These are phyloP conservation scores for Anoncus sp. DNA, from an alignment of 2,888 invertebrate genomes.

Conservation along the genomic window DNA sequence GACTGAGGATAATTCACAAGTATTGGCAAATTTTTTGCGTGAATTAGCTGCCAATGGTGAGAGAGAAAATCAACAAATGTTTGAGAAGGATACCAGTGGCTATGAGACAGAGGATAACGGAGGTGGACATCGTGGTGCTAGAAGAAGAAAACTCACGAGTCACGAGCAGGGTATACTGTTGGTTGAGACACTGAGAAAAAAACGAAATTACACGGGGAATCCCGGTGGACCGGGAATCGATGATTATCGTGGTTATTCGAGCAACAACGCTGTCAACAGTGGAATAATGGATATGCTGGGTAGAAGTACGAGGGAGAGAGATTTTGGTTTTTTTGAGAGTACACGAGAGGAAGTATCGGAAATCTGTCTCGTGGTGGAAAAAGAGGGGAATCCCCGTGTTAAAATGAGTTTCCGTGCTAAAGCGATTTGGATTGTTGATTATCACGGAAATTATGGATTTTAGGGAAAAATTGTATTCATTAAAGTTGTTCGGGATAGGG, in stretches of 20 bases:
- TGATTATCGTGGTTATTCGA: constrained; percentile 84
- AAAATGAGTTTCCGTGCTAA: no score
- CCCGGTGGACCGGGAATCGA: constrained; percentile 72
- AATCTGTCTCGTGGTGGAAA: no score
- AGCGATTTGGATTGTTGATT: no score
- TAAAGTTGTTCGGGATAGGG: no score
- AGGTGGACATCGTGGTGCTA: constrained; percentile 66
- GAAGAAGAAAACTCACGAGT: constrained; percentile 85
- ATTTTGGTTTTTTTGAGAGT: no score
- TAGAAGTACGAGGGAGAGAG: constrained; percentile 92
- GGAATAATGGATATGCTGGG: constrained; percentile 93
- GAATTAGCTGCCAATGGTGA: constrained; percentile 29
- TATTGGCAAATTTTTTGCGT: constrained; percentile 38
- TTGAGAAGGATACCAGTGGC: neutral
- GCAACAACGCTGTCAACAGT: constrained; percentile 85
- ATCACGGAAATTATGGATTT: no score
- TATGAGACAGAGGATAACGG: constrained; percentile 21
- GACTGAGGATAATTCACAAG: neutral
- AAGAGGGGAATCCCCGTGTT: no score
- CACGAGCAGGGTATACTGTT: constrained; percentile 91
- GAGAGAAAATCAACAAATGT: constrained; percentile 31
- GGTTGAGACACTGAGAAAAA: constrained; percentile 89
- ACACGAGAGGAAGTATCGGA: no score
- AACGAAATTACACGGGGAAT: constrained; percentile 83
- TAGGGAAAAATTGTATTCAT: no score